These are phyloP conservation scores for Drosophila ananassae DNA, from an alignment of 1,140 invertebrate genomes.

Conservation along the genomic window DNA sequence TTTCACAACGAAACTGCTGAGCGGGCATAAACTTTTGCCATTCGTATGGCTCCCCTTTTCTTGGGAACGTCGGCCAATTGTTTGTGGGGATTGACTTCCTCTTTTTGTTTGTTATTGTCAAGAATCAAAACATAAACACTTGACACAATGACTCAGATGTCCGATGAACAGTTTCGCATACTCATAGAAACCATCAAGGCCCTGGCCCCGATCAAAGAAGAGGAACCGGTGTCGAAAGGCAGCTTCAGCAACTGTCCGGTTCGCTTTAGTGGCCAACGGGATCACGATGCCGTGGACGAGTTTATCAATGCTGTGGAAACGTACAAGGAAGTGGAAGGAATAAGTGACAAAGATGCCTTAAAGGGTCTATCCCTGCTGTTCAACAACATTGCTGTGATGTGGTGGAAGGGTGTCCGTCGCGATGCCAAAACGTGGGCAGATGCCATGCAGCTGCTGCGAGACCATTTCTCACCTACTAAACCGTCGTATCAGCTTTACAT, in stretches of 20 bases:
- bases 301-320: constrained; percentile 74
- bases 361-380: constrained; percentile 73
- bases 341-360: constrained; percentile 76
- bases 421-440: constrained; percentile 69
- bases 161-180: constrained; percentile 67
- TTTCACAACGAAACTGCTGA: constrained; percentile 61
- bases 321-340: constrained; percentile 78
- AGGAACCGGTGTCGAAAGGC: constrained; percentile 60
- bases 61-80: too few relatives aligned
- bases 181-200: constrained; percentile 62
- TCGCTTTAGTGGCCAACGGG: constrained; percentile 73
- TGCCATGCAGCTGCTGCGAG: constrained; percentile 62
- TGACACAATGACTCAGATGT: constrained; percentile 59
- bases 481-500: constrained; percentile 75
- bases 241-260: constrained; percentile 76
- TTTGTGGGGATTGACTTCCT: too few relatives aligned
- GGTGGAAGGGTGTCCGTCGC: constrained; percentile 80
- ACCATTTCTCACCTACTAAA: constrained; percentile 78
- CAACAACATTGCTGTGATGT: constrained; percentile 56
- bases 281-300: constrained; percentile 79
- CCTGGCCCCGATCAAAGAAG: constrained; percentile 37
- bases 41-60: constrained; percentile 6
- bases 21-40: constrained; percentile 5
- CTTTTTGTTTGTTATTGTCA: constrained; percentile 26
- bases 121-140: neutral